phyloP scores from a whole-genome alignment of 1,140 invertebrate species.

The Colletes latitarsis region DNA sequence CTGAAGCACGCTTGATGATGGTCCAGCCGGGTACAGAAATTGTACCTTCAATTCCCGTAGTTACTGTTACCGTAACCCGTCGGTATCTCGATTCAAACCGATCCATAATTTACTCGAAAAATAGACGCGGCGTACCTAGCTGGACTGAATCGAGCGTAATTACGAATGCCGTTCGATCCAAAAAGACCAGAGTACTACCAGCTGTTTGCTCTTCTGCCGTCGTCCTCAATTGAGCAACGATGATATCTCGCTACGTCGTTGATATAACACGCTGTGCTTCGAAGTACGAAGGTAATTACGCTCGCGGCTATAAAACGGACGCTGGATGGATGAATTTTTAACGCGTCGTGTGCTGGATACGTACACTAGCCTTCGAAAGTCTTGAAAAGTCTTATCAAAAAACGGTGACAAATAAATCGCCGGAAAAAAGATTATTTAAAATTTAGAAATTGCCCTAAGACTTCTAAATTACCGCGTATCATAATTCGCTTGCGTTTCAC shows the following conservation, averaged over 20 bases:
- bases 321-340: not conserved
- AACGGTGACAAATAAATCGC: no score
- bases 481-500: no score
- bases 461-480: no score
- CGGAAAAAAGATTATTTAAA: no score
- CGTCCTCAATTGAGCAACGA: not conserved
- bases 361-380: no score
- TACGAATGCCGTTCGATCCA: constrained; percentile 13
- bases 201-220: not conserved
- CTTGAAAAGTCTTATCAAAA: no score
- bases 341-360: not conserved
- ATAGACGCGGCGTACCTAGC: not conserved
- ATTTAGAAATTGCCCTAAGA: no score
- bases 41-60: not conserved
- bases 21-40: not conserved
- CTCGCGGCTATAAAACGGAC: not conserved
- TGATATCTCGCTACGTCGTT: not conserved
- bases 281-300: not conserved
- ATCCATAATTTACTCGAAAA: constrained; percentile 35
- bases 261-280: not conserved
- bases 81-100: not conserved
- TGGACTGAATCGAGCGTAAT: constrained; percentile 26
- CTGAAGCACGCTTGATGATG: not conserved
- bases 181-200: not conserved
- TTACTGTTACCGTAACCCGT: not conserved